Evolutionary conservation across 2,113 vertebrate species (phyloP).

Genomic region (Scolopax mira): DNA sequence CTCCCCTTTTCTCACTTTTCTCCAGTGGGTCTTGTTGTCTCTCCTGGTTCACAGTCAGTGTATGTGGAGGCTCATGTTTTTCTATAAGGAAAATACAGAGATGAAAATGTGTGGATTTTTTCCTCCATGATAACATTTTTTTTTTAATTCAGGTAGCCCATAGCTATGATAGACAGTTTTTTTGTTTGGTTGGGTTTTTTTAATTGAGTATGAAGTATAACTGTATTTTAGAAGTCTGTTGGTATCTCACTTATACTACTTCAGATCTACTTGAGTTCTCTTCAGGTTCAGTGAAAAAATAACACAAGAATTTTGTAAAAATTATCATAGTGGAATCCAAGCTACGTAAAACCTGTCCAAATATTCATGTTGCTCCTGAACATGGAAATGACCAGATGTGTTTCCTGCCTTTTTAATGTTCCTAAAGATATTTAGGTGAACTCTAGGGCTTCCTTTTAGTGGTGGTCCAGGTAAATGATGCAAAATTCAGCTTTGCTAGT

Average conservation of each 20-base stretch:
- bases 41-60: not conserved
- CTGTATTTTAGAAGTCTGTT: not conserved
- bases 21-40: not conserved
- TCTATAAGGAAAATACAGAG: not conserved
- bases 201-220: not conserved
- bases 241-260: not conserved
- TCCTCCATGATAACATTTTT: not conserved
- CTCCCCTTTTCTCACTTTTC: not conserved
- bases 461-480: not conserved
- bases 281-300: not conserved
- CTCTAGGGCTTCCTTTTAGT: not conserved
- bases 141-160: not conserved
- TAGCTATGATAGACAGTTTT: not conserved
- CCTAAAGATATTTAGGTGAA: not conserved
- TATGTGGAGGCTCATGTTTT: fast-evolving
- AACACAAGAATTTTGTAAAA: not conserved
- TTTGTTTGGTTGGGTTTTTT: not conserved
- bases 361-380: not conserved
- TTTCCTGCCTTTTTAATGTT: not conserved
- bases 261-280: not conserved
- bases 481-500: not conserved
- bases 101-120: not conserved
- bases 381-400: not conserved
- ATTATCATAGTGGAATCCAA: not conserved
- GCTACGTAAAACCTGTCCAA: not conserved